A percentile compares a stretch with the other conserved stretches of the same genome.
Evolutionary conservation across 2,888 invertebrate species (phyloP).

Genomic region (Coleophora flavipennella): DNA sequence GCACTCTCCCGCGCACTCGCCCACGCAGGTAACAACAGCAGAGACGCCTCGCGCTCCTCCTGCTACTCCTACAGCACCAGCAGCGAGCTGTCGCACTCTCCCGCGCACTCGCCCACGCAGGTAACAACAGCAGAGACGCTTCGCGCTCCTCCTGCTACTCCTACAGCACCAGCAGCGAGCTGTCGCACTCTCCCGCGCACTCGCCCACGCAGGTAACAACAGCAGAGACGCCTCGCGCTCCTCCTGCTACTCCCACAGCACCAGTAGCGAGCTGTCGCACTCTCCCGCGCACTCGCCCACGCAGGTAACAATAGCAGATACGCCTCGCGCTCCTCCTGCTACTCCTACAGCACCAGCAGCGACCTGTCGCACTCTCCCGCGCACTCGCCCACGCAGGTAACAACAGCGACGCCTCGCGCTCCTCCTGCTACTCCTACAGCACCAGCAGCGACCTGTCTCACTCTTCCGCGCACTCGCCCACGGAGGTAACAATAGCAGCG

Average conservation of each 20-base stretch:
- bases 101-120: too few relatives aligned
- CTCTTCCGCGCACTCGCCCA: conserved; percentile 92
- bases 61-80: conserved; percentile 90
- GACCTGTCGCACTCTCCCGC: conserved; percentile 92
- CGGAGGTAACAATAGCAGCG: too few relatives aligned
- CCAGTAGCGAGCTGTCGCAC: too few relatives aligned
- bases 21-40: too few relatives aligned
- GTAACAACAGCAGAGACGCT: too few relatives aligned
- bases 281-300: conserved; percentile 95
- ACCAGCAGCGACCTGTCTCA: conserved; percentile 89
- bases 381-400: conserved; percentile 92
- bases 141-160: conserved; percentile 90
- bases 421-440: conserved; percentile 90
- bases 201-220: too few relatives aligned
- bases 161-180: conserved; percentile 86
- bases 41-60: conserved; percentile 89
- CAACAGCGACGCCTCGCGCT: conserved; percentile 92
- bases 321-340: conserved; percentile 91
- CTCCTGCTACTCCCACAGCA: too few relatives aligned
- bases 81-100: conserved; percentile 89
- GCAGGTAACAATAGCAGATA: too few relatives aligned
- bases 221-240: too few relatives aligned
- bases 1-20: too few relatives aligned
- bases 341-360: conserved; percentile 91
- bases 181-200: conserved; percentile 91